Evolutionary conservation across 2,888 invertebrate species (phyloP).

Genomic region (Portevinia maculata): DNA sequence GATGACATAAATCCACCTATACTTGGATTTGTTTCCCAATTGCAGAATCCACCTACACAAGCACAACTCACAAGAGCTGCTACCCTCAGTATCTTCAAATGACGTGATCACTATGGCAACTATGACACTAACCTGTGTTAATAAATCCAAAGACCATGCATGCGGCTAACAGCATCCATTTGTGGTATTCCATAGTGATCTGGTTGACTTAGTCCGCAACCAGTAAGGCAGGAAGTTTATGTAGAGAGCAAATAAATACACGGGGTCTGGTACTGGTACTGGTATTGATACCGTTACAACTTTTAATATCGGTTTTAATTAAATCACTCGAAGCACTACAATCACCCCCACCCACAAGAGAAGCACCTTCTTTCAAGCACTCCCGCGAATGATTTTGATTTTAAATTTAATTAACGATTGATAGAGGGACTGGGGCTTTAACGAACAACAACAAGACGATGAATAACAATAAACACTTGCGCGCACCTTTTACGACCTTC

Average conservation of each 20-base stretch:
- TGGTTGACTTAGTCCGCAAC: slow-evolving; percentile 8
- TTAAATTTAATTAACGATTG: slow-evolving; percentile 42
- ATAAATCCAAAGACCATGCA: slow-evolving; percentile 50
- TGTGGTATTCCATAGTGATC: slow-evolving; percentile 53
- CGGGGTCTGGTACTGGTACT: slow-evolving; percentile 10
- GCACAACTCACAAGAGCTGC: neutral
- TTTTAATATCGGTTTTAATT: slow-evolving; percentile 41
- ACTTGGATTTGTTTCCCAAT: slow-evolving; percentile 4
- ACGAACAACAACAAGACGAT: slow-evolving; percentile 9
- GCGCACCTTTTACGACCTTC: slow-evolving; percentile 24
- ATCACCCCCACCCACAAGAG: slow-evolving; percentile 6
- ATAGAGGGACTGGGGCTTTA: neutral
- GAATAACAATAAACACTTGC: slow-evolving; percentile 26
- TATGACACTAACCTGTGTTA: slow-evolving; percentile 47
- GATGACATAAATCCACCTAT: neutral
- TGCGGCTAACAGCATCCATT: slow-evolving; percentile 35
- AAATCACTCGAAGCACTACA: slow-evolving; percentile 30
- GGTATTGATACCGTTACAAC: neutral
- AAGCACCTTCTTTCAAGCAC: slow-evolving; percentile 6
- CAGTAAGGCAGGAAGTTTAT: slow-evolving; percentile 52
- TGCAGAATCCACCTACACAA: slow-evolving; percentile 9
- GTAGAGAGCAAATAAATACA: slow-evolving; percentile 33
- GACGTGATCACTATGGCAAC: slow-evolving; percentile 32
- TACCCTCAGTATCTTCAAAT: neutral
- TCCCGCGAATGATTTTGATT: slow-evolving; percentile 1